Base-by-base conservation (phyloP, 2,888 invertebrate genomes). In the Chrysolina americana region DNA sequence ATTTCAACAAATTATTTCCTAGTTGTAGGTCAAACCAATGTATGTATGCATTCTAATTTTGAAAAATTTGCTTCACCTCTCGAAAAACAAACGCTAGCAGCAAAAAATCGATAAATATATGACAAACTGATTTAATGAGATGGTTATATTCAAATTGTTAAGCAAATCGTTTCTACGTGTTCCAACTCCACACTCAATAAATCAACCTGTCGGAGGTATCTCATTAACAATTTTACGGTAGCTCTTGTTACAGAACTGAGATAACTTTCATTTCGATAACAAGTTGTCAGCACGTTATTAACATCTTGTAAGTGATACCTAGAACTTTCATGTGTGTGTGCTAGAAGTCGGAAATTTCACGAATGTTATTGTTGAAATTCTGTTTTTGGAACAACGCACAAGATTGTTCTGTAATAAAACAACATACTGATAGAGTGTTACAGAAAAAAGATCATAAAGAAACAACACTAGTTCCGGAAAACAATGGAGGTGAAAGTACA, bases 221-320 rank as follows among this genome's bases (percentile, higher is more conserved):
- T 68, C 68, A 53, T 68, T 53, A 53, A 53, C 50, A 50, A 53
- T 68, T 68, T 68, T 19, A 68, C 53, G 68, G 44, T 68, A 68
- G 68, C 53, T 9, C 59, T 59, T 53, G 23, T 53, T 59, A 28
- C 36, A 59, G 10, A 59, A 59, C 17, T n/a, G 28, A 28, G n/a
- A 59, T 28, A 36, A 36, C 36, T 59, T 59, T 28, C 36, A 59
- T 59, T 59, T n/a, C n/a, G 53, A 59, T 59, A 28, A 59, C 59
- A 17, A 59, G 28, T 59, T 36, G 28, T 59, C 36, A 59, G n/a
- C 59, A 59, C 28, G 28, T 59, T 6, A 23, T 56, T 21, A 59
- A 28, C 53, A 21, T 53, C 53, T 53, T 21, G 53, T 53, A 21
- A 23, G 21, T 53, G 10, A 23, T 36, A 36, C 36, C 36, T 36